phyloP scores from a whole-genome alignment of 1,140 invertebrate species.

The Ips nitidus region DNA sequence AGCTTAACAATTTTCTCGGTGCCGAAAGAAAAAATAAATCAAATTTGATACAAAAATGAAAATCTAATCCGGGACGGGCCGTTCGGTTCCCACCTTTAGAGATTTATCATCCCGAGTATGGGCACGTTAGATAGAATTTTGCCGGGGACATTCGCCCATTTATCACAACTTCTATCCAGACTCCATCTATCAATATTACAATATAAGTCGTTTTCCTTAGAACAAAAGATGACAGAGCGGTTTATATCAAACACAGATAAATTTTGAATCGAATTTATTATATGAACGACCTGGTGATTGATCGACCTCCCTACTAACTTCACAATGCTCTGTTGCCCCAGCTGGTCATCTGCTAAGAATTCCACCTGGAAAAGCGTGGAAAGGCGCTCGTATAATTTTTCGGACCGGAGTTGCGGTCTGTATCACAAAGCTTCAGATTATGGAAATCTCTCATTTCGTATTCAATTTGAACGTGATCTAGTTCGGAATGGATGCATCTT shows the following conservation, averaged over 20 bases:
- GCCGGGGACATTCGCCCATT: conserved; percentile 42
- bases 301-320: neutral
- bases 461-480: conserved; percentile 25
- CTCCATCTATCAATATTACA: conserved; percentile 46
- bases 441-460: conserved; percentile 22
- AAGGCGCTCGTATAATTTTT: neutral
- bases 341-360: no score
- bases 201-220: conserved; percentile 43
- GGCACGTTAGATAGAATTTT: conserved; percentile 43
- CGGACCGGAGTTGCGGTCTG: neutral
- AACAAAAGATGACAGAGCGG: conserved; percentile 41
- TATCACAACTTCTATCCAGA: conserved; percentile 44
- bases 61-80: conserved; percentile 43
- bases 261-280: conserved; percentile 19
- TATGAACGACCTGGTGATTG: conserved; percentile 8
- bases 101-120: conserved; percentile 43
- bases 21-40: conserved; percentile 42
- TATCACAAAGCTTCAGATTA: conserved; percentile 24
- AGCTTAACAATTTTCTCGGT: conserved; percentile 25
- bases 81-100: conserved; percentile 42
- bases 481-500: conserved; percentile 25
- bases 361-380: no score
- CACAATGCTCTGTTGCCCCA: no score
- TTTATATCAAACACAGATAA: conserved; percentile 35
- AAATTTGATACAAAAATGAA: conserved; percentile 47